Percentiles rank a stretch among this genome's conserved stretches.
These are phyloP conservation scores for Bovichtus variegatus DNA, from an alignment of 2,797 vertebrate species.

Conservation along the genomic window DNA sequence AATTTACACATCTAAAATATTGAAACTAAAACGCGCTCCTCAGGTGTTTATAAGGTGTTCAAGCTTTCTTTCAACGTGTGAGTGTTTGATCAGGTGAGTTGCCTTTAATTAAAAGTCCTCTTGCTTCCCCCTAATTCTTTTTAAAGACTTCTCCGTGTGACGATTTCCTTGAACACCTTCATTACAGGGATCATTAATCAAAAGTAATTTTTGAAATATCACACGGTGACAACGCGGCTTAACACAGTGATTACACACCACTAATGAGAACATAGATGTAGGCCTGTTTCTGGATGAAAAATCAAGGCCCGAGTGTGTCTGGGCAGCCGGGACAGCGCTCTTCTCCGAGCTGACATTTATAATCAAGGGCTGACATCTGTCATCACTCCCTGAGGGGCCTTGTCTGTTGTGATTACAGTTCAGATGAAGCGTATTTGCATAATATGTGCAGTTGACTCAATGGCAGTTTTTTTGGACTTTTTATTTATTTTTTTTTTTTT, in stretches of 20 bases:
- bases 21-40: not conserved
- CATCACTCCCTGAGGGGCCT: slow-evolving; percentile 75
- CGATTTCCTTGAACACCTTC: slow-evolving; percentile 52
- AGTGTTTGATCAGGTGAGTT: slow-evolving; percentile 7
- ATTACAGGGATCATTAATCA: slow-evolving; percentile 67
- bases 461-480: not conserved
- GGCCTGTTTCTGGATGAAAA: slow-evolving; percentile 63
- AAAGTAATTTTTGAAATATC: slow-evolving; percentile 61
- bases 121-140: slow-evolving; percentile 18
- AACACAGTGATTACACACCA: slow-evolving; percentile 61
- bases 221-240: slow-evolving; percentile 44
- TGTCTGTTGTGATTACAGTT: slow-evolving; percentile 82
- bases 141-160: slow-evolving; percentile 18
- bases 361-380: slow-evolving; percentile 85
- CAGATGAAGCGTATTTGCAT: slow-evolving; percentile 77
- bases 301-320: slow-evolving; percentile 51
- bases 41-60: not conserved
- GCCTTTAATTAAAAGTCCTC: slow-evolving; percentile 40
- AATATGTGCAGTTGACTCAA: slow-evolving; percentile 55
- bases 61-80: slow-evolving; percentile 13
- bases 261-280: slow-evolving; percentile 78
- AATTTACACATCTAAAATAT: too few relatives aligned
- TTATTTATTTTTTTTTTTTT: too few relatives aligned
- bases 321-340: slow-evolving; percentile 58
- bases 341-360: slow-evolving; percentile 77